Base-by-base conservation (phyloP, 2,797 vertebrate genomes). In the Spinibarbus caldwelli region DNA sequence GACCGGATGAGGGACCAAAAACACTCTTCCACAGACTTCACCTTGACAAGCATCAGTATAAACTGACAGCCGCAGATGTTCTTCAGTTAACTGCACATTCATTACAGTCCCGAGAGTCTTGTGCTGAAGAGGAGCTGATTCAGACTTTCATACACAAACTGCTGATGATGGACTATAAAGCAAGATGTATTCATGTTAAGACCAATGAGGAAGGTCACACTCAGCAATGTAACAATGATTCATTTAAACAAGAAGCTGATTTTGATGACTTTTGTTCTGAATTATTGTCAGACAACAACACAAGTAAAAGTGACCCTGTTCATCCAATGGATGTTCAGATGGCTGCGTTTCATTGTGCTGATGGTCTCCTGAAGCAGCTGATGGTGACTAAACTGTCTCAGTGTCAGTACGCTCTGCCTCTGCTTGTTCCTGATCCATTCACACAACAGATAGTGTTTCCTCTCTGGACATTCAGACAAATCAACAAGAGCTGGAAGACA, bases 151-250 rank as follows among this genome's bases (percentile, higher is more conserved):
- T 49, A 49, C 15, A 49, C 47, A 49, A 49, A 62, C 47, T 86
- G 59, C 15, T 86, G 47, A 79, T 83, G 86, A 67, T 86, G 80
- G 31, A 86, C 41, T 83, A 83, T 21, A 75, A 23, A 49, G 81
- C 86, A 67, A 79, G 86, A 52, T 29, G 23, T 43, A 80, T 80
- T 34, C 7, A n/a, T 3, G 43, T 54, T 31, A 9, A 31, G 19
- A 21, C 5, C 6, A 4, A 3, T 26, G 15, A 36, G 34, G 5
- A 45, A 26, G 36, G 15, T 19, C 26, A 31, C 5, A 34, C 43
- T 49, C 78, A 72, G 41, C 49, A 73, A 0, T 43, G 94, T 4
- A 90, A 95, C 52, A 19, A 1, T 17, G 1, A 0, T 2, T 31
- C 34, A 2, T 11, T 2, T 23, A 43, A 43, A 49, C 47, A 49